Base-by-base conservation (phyloP, 2,888 invertebrate species). In the Lithodes maja region DNA sequence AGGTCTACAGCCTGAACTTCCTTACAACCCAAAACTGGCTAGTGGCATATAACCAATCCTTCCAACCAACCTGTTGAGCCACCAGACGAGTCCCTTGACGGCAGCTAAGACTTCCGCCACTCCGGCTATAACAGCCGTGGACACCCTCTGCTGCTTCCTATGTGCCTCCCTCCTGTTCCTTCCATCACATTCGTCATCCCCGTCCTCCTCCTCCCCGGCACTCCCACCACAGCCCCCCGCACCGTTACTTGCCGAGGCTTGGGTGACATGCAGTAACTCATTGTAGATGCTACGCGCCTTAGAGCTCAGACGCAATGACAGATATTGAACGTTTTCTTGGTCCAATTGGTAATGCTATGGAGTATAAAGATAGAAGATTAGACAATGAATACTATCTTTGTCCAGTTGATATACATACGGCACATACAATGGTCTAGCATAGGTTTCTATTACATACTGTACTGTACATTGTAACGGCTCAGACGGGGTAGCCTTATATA, bases 261-360 rank as follows among this genome's bases (percentile, higher is more conserved):
- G 83, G n/a, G 85, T 33, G 9, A 79, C 7, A n/a, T 81, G 85
- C 68, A 69, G 75, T 49, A 92, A 86, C 93, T 97, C 96, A 92
- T 96, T 96, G 93, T 95, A 95, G 77, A 97, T 94, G 93, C 96
- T 96, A 92, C 96, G 95, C n/a, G 98, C 97, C 90, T 96, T 96
- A 93, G 97, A 97, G 0, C 97, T 96, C 92, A 98, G 95, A 92
- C 96, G 96, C 93, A 98, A 94, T 0, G 98, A 97, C 93, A 98
- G 94, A 92, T 97, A 96, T 94, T 99, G 98, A 91, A 99, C 95
- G 94, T 98, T 99, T 94, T 99, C 99, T 92, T 97, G 96, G 92
- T 97, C 97, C 93, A 98, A 94, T 93, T 97, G 97, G 94, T 97
- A 98, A 93, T 98, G 97, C 97, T 98, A 94, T 78, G 94, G 94